Evolutionary conservation across 92 coral and sea anemone species (phyloP), one percentile per base, ranked within the genome.

Genomic region (Isaurus tuberculatus): DNA sequence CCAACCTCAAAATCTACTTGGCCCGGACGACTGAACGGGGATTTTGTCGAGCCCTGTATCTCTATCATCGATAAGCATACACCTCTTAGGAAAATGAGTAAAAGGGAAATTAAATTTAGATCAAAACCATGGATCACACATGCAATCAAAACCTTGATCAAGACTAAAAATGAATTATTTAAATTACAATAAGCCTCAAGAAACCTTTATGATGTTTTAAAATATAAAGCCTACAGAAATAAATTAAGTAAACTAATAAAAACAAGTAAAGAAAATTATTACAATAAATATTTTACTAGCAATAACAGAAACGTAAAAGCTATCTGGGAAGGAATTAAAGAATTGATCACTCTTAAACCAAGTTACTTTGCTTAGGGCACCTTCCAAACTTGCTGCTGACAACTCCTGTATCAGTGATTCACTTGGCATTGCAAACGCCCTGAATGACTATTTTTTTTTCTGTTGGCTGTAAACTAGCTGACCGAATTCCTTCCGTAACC

Each of bases 121-220:
- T 85, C 86, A 4, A 89, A 89, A 44, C 92, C 92, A 48, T 85
- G 86, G 86, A 85, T 89, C 13, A 79, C 92, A 84, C 55, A 53
- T 19, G 89, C 81, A 9, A 57, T 85, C 40, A 84, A 61, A 79
- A 40, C 5, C 25, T 89, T 89, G n/a, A 85, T 89, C 16, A n/a
- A 73, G 51, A 71, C 70, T 15, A 85, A 89, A 66, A 89, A 79
- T 79, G 34, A 79, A n/a, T 32, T 84, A 20, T 79, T 63, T 43
- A 68, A 87, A 28, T 75, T 69, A 80, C 84, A 67, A 29, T 13
- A 87, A 26, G 51, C 37, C n/a, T 68, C 71, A 8, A 87, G 84
- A 49, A 66, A 74, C 26, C 25, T 25, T 2, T 87, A 77, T 70
- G 58, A 84, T 78, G 69, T 65, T 19, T 28, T 22, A 20, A 78